Base-by-base conservation (phyloP, 2,888 invertebrate genomes). In the Morpho helenor region DNA sequence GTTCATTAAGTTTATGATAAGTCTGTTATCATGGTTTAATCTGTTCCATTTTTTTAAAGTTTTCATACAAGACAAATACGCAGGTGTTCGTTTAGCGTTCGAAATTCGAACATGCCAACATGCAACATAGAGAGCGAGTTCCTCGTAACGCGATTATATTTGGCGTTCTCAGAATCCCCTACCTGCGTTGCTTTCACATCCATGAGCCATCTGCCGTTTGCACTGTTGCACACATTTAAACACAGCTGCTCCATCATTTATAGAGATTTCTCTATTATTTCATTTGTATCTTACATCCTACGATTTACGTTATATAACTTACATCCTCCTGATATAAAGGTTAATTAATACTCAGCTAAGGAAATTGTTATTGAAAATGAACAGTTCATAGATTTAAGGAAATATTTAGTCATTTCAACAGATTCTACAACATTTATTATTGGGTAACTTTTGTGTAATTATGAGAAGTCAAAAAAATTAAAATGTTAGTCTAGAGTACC, bases 121-220 rank as follows among this genome's bases (percentile, higher is more conserved):
- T 31, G 31, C 31, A 31, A 31, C 31, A 75, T 82, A 79, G 79
- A 83, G 82, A 82, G 80, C 77, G 79, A 80, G 76, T 89, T 88
- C 84, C 77, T 70, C 77, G 86, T 84, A 87, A 69, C 72, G 76
- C 80, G 83, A 87, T 87, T 89, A 87, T 87, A 88, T 88, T 90
- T 82, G 87, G 83, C 79, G 79, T 90, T 88, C 89, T 84, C 69
- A 72, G 88, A 89, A 89, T 75, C 80, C 77, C 81, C 76, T 88
- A 88, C 89, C 88, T 87, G 87, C 80, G 80, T 62, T 59, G 71
- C 71, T 71, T 70, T 71, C 71, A 70, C 89, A 86, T 85, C 84
- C 79, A 77, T 71, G 74, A 77, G 79, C 64, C 62, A 63, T 62
- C 61, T 67, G 59, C 63, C 63, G 59, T 56, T 56, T 57, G 67